Percentiles rank a stretch among this genome's conserved stretches.
Conservation (phyloP, 2,888 invertebrate genomes). For the Acrobasis consociella region DNA sequence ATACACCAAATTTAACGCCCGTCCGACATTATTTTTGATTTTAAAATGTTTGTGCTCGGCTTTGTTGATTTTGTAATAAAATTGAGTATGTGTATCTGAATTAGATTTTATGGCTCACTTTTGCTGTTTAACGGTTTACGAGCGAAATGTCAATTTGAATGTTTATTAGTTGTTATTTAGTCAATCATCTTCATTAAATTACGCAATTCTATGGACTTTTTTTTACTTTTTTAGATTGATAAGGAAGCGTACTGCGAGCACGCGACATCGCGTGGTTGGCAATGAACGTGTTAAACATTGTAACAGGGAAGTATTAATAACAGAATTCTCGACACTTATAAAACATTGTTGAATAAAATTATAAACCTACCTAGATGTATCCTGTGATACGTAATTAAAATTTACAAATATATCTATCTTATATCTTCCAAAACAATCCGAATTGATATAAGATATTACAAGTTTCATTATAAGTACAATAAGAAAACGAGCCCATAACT, state of each 20-base stretch:
- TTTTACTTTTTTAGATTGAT: no score
- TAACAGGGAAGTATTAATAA: no score
- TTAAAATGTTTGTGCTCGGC: slow-evolving; percentile 13
- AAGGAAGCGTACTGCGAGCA: no score
- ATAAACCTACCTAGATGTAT: no score
- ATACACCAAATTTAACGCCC: slow-evolving; percentile 29
- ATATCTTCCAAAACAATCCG: neutral
- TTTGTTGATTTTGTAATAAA: slow-evolving; percentile 21
- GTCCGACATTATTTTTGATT: slow-evolving; percentile 7
- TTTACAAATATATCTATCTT: no score
- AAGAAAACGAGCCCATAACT: slow-evolving; percentile 48
- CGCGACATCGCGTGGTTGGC: no score
- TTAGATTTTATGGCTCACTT: neutral
- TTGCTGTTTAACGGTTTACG: neutral
- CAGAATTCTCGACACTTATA: no score
- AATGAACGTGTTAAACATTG: no score
- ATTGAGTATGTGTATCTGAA: neutral
- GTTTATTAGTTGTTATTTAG: neutral
- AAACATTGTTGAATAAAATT: no score
- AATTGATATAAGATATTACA: neutral
- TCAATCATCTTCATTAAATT: no score
- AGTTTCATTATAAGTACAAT: neutral
- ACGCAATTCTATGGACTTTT: no score
- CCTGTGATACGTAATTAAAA: no score
- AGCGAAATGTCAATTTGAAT: neutral